These are phyloP conservation scores for Varanus salvator DNA, from an alignment of 2,113 vertebrate genomes.

Conservation along the genomic window DNA sequence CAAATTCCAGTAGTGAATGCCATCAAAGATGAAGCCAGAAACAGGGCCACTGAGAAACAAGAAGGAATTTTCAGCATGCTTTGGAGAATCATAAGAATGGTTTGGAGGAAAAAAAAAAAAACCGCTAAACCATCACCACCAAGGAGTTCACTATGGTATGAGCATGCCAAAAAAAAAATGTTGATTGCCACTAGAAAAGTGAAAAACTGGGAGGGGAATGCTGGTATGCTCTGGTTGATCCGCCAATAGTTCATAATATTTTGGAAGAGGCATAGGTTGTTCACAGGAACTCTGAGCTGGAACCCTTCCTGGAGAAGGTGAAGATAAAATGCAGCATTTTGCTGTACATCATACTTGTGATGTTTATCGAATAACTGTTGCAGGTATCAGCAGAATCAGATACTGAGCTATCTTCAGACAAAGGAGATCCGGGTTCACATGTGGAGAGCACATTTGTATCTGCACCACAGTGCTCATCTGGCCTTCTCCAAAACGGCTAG, in stretches of 20 bases:
- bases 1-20: background rate
- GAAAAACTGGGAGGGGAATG: background rate
- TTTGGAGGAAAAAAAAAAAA: background rate
- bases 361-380: background rate
- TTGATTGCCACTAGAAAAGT: background rate
- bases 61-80: background rate
- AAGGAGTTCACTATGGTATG: background rate
- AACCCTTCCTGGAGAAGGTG: background rate
- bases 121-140: no score
- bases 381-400: background rate
- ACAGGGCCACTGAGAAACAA: background rate
- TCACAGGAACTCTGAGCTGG: background rate
- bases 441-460: background rate
- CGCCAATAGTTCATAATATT: background rate
- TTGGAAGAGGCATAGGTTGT: background rate
- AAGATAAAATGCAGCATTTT: background rate
- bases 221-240: no score
- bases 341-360: background rate
- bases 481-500: background rate
- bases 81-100: background rate
- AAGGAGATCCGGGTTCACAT: background rate
- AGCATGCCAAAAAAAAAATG: background rate
- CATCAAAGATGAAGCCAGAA: background rate
- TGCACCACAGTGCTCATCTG: background rate
- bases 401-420: background rate